phyloP scores from a whole-genome alignment of 2,113 vertebrate genomes.

The Bothrops jararaca region DNA sequence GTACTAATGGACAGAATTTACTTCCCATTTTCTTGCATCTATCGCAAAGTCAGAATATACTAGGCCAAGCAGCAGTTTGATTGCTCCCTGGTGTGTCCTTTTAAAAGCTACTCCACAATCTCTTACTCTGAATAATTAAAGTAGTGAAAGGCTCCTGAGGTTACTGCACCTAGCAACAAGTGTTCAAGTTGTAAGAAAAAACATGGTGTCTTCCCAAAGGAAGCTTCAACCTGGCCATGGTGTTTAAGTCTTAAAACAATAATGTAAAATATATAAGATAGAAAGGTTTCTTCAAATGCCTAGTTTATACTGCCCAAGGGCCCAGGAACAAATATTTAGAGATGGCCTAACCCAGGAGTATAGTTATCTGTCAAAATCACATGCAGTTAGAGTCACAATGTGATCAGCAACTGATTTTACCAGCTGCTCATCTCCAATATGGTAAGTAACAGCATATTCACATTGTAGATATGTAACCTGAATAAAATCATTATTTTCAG shows the following conservation, averaged over 20 bases:
- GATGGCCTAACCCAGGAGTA: not conserved
- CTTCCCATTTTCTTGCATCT: not conserved
- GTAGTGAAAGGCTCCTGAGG: not conserved
- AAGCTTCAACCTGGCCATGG: not conserved
- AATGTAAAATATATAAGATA: not conserved
- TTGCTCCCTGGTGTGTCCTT: not conserved
- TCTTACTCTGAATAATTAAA: not conserved
- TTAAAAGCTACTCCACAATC: not conserved
- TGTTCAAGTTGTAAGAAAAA: not conserved
- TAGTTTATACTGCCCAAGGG: not conserved
- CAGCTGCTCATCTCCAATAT: not conserved
- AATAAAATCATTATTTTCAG: not conserved
- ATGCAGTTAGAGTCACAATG: not conserved
- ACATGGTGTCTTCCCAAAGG: constrained; percentile 13
- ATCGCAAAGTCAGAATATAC: not conserved
- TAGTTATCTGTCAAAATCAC: not conserved
- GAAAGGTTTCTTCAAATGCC: not conserved
- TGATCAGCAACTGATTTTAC: not conserved
- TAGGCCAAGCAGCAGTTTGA: not conserved
- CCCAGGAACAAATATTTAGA: not conserved
- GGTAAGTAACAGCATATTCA: not conserved
- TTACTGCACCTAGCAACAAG: constrained; percentile 25
- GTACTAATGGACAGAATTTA: not conserved
- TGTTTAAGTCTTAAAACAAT: not conserved
- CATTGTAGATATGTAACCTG: too few species aligned